Evolutionary conservation across 2,113 vertebrate species (phyloP).

Genomic region (Pelvicachromis taeniatus): DNA sequence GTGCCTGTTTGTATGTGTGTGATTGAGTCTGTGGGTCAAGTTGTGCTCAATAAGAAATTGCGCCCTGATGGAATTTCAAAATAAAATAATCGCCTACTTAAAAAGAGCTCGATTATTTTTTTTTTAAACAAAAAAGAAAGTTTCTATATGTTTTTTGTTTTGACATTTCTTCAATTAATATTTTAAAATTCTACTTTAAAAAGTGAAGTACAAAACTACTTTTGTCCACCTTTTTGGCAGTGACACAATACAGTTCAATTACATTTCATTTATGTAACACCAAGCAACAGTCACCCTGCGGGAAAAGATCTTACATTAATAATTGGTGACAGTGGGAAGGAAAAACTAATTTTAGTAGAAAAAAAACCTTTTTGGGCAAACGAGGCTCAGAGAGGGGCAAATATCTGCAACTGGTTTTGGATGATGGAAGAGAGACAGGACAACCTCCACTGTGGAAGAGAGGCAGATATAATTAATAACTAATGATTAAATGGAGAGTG

Average conservation of each 20-base stretch:
- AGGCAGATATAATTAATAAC: neutral
- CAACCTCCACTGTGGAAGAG: neutral
- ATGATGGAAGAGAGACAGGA: too few relatives aligned
- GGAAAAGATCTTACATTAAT: too few relatives aligned
- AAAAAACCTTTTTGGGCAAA: too few relatives aligned
- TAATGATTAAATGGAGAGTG: neutral
- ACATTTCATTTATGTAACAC: too few relatives aligned
- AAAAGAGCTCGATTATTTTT: neutral
- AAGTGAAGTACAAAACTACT: neutral
- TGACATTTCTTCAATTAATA: neutral
- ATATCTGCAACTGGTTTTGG: too few relatives aligned
- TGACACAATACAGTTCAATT: neutral
- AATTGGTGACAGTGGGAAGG: too few relatives aligned
- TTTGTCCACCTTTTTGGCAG: neutral
- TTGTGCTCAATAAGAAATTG: neutral
- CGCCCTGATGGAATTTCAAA: conserved; percentile 15
- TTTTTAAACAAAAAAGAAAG: neutral
- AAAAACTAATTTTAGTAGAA: too few relatives aligned
- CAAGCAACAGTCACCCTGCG: too few relatives aligned
- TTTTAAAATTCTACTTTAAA: neutral
- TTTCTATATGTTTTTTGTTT: neutral
- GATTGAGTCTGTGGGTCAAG: conserved; percentile 8
- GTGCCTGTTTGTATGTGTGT: neutral
- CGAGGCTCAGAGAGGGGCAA: too few relatives aligned
- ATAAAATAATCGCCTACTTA: conserved; percentile 7